These are phyloP conservation scores for Euplexia lucipara DNA, from an alignment of 2,888 invertebrate genomes.

Conservation along the genomic window DNA sequence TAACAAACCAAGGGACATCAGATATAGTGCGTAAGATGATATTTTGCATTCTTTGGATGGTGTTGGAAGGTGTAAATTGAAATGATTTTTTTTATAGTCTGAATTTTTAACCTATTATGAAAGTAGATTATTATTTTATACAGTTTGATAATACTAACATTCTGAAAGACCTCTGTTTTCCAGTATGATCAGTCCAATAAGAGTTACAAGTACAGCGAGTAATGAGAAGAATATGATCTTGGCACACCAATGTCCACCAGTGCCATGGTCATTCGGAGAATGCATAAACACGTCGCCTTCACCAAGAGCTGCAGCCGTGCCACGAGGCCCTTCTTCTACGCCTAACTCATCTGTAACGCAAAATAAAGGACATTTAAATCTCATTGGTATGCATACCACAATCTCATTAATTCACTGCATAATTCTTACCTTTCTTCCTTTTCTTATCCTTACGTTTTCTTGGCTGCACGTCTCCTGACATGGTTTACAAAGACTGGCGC, in stretches of 20 bases:
- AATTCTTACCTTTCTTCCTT: slow-evolving; percentile 94
- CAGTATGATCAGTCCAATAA: slow-evolving; percentile 94
- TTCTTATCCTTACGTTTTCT: slow-evolving; percentile 96
- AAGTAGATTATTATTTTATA: neutral
- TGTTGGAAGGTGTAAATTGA: too few relatives aligned
- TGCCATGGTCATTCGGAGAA: slow-evolving; percentile 94
- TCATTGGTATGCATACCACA: slow-evolving; percentile 43
- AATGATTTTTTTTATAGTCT: neutral
- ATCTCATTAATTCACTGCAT: slow-evolving; percentile 15
- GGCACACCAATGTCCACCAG: slow-evolving; percentile 96
- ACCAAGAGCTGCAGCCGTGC: slow-evolving; percentile 85
- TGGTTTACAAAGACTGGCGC: slow-evolving; percentile 89
- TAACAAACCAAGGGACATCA: too few relatives aligned
- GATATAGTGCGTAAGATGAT: too few relatives aligned
- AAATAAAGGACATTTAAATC: slow-evolving; percentile 29
- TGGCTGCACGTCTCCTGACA: slow-evolving; percentile 97
- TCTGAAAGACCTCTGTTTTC: slow-evolving; percentile 95
- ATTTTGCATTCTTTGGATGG: too few relatives aligned
- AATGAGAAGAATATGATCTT: slow-evolving; percentile 95
- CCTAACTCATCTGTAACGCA: slow-evolving; percentile 86
- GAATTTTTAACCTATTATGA: neutral
- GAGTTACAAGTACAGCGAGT: slow-evolving; percentile 93
- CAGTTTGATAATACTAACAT: slow-evolving; percentile 90
- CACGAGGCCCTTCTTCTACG: slow-evolving; percentile 83
- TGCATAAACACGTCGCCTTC: slow-evolving; percentile 95